phyloP scores from a whole-genome alignment of 1,140 invertebrate species.

The Tetramorium alpestre region DNA sequence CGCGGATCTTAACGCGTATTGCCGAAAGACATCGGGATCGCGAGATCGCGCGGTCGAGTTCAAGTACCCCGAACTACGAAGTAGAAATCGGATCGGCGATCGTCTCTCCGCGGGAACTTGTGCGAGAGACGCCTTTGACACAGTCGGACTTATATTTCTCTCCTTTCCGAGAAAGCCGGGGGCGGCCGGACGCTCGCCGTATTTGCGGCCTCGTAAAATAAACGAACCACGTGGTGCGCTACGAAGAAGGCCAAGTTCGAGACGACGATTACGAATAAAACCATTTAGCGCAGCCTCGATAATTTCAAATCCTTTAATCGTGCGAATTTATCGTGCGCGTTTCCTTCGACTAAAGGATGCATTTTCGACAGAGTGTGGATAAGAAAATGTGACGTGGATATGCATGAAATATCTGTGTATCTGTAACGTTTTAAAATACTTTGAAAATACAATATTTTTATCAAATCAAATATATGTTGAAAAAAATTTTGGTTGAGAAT shows the following conservation, averaged over 20 bases:
- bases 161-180: slow-evolving; percentile 69
- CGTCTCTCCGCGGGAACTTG: background rate
- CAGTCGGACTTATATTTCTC: slow-evolving; percentile 66
- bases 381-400: background rate
- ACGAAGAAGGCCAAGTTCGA: slow-evolving; percentile 75
- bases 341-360: background rate
- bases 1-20: background rate
- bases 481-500: no score
- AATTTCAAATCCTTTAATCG: background rate
- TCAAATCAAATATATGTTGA: no score
- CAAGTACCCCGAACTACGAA: background rate
- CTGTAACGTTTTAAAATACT: background rate
- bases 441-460: background rate
- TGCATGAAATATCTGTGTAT: background rate
- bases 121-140: slow-evolving; percentile 51
- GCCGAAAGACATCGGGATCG: background rate
- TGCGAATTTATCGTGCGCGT: background rate
- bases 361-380: background rate
- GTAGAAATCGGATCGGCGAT: slow-evolving; percentile 23
- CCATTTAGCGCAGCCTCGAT: background rate
- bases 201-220: slow-evolving; percentile 74
- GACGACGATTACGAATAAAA: slow-evolving; percentile 64
- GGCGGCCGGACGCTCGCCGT: slow-evolving; percentile 49
- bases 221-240: slow-evolving; percentile 68
- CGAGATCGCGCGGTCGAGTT: slow-evolving; percentile 9